These are phyloP conservation scores for Cryptoblepharus egeriae DNA, from an alignment of 2,797 vertebrate species.

Conservation along the genomic window DNA sequence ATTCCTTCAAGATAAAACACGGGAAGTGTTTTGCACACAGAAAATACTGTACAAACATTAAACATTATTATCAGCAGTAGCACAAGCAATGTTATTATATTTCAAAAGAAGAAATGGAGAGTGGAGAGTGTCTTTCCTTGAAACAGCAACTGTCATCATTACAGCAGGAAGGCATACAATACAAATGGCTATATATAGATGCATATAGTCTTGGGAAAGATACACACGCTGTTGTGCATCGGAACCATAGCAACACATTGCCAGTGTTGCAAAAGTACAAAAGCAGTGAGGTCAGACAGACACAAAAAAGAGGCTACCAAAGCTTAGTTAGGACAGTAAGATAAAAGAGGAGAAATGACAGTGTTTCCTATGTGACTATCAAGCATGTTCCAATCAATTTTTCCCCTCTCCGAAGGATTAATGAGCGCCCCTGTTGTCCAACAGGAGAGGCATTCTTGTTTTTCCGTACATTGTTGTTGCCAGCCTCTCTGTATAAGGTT, in stretches of 20 bases:
- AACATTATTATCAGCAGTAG: no score
- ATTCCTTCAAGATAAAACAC: no score
- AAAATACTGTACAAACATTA: no score
- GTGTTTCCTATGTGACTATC: not conserved
- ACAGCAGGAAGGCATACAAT: constrained; percentile 18
- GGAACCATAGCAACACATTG: constrained; percentile 42
- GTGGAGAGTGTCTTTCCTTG: not conserved
- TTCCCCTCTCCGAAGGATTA: not conserved
- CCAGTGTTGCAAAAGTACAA: constrained; percentile 3
- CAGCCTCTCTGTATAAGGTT: not conserved
- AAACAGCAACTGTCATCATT: not conserved
- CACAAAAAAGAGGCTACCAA: constrained; percentile 4
- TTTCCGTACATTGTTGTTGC: not conserved
- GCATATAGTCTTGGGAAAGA: constrained; percentile 41
- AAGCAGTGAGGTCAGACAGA: not conserved
- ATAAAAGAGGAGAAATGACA: not conserved
- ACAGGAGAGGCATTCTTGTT: not conserved
- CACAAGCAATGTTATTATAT: no score
- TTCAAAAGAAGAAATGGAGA: not conserved
- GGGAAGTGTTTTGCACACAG: no score
- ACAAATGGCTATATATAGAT: constrained; percentile 32
- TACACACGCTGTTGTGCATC: constrained; percentile 41
- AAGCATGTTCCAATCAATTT: not conserved
- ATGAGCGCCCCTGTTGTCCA: not conserved
- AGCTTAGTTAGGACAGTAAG: not conserved